These are phyloP conservation scores for Palythoa grandis DNA, from an alignment of 92 coral and sea anemone genomes.

Conservation along the genomic window DNA sequence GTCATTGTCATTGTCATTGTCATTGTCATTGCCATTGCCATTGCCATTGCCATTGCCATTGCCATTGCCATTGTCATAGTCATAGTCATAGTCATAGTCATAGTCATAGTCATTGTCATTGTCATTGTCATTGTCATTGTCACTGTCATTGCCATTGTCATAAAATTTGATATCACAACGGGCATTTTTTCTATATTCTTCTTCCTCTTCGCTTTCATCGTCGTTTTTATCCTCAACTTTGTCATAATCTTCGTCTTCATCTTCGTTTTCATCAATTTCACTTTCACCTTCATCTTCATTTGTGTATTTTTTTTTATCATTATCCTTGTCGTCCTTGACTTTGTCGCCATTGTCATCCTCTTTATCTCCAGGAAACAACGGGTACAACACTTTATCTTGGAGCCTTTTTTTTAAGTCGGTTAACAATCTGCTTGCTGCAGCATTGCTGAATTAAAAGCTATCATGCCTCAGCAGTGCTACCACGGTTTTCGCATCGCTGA, in stretches of 20 bases:
- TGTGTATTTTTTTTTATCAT: background rate
- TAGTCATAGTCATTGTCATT: too few species aligned
- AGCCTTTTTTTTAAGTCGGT: constrained; percentile 11
- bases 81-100: too few species aligned
- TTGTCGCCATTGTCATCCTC: background rate
- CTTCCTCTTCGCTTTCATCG: too few species aligned
- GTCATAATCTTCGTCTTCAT: background rate
- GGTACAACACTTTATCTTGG: constrained; percentile 23
- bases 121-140: too few species aligned
- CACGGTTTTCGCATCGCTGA: constrained; percentile 13
- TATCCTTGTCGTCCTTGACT: constrained; percentile 2
- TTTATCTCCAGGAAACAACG: constrained; percentile 1
- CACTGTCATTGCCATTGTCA: too few species aligned
- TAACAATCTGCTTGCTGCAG: constrained; percentile 29
- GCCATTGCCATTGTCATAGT: too few species aligned
- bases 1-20: too few species aligned
- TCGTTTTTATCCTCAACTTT: too few species aligned
- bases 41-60: too few species aligned
- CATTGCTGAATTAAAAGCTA: constrained; percentile 15
- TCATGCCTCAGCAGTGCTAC: constrained; percentile 4
- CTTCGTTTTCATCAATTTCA: background rate
- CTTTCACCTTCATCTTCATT: background rate
- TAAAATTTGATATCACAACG: too few species aligned
- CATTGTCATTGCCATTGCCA: too few species aligned
- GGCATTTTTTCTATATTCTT: too few species aligned